Conservation (phyloP, 2,797 vertebrate genomes). For the Buceros bicornis region DNA sequence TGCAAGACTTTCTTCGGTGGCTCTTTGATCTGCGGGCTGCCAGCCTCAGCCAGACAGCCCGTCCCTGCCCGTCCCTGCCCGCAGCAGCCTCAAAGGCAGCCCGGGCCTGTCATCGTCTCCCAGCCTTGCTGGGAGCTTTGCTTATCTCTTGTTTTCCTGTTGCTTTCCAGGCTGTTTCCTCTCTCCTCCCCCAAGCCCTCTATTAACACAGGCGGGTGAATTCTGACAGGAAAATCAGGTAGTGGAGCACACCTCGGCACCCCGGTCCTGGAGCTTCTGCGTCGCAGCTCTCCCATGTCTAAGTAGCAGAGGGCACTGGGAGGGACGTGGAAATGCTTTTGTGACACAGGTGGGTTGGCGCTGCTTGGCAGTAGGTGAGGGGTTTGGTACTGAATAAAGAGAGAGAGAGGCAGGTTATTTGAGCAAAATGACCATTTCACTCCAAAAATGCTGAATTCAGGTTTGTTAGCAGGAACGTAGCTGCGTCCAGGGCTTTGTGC, state of each 20-base stretch:
- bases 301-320: background rate
- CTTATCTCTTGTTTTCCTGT: background rate
- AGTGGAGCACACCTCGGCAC: background rate
- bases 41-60: background rate
- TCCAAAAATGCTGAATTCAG: background rate
- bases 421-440: background rate
- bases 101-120: background rate
- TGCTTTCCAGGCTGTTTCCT: background rate
- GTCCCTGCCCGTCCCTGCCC: background rate
- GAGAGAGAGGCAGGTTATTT: background rate
- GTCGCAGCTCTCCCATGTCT: fast-evolving
- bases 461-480: background rate
- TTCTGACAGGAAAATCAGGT: background rate
- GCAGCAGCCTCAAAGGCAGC: background rate
- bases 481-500: fast-evolving
- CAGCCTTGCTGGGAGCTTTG: background rate
- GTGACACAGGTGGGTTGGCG: background rate
- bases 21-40: background rate
- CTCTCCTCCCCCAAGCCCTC: background rate
- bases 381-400: background rate
- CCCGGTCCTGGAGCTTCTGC: background rate
- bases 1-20: background rate
- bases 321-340: background rate
- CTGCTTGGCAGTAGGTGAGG: background rate
- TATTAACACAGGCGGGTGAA: background rate